A percentile compares a stretch with the other conserved stretches of the same genome.
Conservation (phyloP, 2,113 vertebrate species). For the Austrofundulus limnaeus region DNA sequence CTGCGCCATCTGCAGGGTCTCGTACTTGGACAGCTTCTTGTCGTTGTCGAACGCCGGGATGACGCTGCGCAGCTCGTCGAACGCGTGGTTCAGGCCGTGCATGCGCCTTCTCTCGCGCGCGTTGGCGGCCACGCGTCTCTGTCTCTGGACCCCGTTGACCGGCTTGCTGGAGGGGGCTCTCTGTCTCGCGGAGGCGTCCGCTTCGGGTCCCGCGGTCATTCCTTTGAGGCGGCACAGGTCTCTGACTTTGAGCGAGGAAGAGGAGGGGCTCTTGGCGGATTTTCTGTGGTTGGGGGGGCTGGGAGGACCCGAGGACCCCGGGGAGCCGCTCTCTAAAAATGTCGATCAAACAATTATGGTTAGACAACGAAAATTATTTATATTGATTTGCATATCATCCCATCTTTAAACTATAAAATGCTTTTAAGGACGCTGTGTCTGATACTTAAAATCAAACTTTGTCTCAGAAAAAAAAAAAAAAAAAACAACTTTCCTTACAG, state of each 20-base stretch:
- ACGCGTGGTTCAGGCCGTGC: conserved; percentile 96
- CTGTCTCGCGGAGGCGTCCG: conserved; percentile 54
- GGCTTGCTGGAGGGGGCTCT: conserved; percentile 79
- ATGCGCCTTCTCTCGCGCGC: conserved; percentile 91
- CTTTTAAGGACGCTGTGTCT: too few relatives aligned
- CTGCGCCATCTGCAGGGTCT: conserved; percentile 98
- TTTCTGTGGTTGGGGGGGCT: conserved; percentile 73
- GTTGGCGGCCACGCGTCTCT: conserved; percentile 90
- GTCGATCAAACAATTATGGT: not conserved
- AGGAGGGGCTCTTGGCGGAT: conserved; percentile 64
- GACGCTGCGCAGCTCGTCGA: conserved; percentile 94
- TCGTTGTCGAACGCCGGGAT: conserved; percentile 96
- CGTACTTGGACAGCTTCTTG: conserved; percentile 97
- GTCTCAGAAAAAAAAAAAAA: too few relatives aligned
- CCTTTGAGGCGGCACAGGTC: conserved; percentile 79
- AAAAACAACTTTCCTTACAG: too few relatives aligned
- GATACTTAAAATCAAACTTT: not conserved
- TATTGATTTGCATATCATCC: too few relatives aligned
- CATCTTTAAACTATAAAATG: too few relatives aligned
- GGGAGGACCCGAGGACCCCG: conserved; percentile 63
- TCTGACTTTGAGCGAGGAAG: conserved; percentile 73
- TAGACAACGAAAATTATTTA: not conserved
- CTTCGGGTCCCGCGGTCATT: conserved; percentile 53
- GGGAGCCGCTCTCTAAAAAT: conserved; percentile 73
- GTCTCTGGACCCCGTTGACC: conserved; percentile 84